Conservation (phyloP, 1,140 invertebrate genomes). For the Asobara japonica region DNA sequence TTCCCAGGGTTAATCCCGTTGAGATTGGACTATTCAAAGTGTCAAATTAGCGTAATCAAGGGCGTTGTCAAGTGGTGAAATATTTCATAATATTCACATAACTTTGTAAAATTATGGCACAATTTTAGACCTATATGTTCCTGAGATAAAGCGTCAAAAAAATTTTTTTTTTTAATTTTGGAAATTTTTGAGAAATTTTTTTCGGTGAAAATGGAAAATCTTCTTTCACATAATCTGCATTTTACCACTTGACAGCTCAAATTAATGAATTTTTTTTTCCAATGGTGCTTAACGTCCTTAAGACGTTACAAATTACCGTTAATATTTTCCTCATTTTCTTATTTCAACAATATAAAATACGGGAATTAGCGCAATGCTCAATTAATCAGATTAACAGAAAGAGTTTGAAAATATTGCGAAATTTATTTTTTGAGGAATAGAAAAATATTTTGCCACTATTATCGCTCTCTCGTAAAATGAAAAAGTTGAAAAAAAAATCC, state of each 20-base stretch:
- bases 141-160: no score
- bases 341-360: neutral
- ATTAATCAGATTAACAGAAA: conserved; percentile 9
- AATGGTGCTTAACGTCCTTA: neutral
- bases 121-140: no score
- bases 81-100: neutral
- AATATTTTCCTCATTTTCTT: neutral
- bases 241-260: neutral
- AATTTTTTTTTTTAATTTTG: no score
- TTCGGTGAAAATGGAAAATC: no score
- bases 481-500: neutral
- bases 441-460: neutral
- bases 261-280: neutral
- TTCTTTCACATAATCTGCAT: no score
- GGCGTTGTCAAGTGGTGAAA: no score
- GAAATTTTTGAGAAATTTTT: no score
- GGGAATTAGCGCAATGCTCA: neutral
- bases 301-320: neutral
- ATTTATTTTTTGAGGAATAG: conserved; percentile 14
- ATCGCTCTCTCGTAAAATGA: neutral
- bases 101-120: no score
- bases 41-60: no score
- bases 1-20: neutral
- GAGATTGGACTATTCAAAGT: neutral
- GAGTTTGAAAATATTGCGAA: conserved; percentile 10